A percentile compares a stretch with the other conserved stretches of the same genome.
Conservation (phyloP, 2,113 vertebrate species). For the Mesitornis unicolor region DNA sequence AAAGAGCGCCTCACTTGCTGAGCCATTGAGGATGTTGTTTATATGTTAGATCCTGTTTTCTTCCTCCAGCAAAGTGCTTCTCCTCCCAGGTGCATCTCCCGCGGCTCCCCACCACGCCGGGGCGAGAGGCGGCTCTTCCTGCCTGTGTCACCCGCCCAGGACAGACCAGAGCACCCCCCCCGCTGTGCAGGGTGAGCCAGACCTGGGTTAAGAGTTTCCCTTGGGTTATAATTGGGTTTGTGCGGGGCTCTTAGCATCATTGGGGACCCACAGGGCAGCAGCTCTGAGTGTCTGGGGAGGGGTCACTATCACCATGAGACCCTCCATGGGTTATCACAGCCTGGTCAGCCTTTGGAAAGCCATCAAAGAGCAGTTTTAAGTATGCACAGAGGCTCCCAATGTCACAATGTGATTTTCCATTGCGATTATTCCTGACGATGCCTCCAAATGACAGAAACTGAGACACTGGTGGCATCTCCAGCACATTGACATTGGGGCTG, state of each 20-base stretch:
- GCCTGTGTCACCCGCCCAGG: not conserved
- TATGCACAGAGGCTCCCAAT: not conserved
- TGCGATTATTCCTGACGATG: accelerated
- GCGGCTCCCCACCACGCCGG: not conserved
- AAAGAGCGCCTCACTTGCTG: conserved; percentile 59
- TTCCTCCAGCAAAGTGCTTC: conserved; percentile 67
- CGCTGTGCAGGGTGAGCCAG: too few relatives aligned
- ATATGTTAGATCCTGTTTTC: conserved; percentile 81
- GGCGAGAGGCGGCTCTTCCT: conserved; percentile 59
- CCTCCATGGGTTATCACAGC: accelerated
- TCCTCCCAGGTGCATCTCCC: conserved; percentile 76
- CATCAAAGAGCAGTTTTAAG: too few relatives aligned
- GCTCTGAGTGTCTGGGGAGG: accelerated
- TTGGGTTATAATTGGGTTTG: too few relatives aligned
- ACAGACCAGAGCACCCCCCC: too few relatives aligned
- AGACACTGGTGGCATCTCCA: accelerated
- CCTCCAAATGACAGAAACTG: not conserved
- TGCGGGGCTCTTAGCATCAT: not conserved
- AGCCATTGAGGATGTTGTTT: conserved; percentile 79
- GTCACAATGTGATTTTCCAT: accelerated
- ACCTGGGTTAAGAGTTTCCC: not conserved
- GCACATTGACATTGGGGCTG: not conserved
- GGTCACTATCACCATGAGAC: accelerated
- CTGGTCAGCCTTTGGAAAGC: not conserved
- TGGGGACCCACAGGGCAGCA: accelerated